Evolutionary conservation across 2,797 vertebrate genomes (phyloP).

Genomic region (Sitta carolinensis): DNA sequence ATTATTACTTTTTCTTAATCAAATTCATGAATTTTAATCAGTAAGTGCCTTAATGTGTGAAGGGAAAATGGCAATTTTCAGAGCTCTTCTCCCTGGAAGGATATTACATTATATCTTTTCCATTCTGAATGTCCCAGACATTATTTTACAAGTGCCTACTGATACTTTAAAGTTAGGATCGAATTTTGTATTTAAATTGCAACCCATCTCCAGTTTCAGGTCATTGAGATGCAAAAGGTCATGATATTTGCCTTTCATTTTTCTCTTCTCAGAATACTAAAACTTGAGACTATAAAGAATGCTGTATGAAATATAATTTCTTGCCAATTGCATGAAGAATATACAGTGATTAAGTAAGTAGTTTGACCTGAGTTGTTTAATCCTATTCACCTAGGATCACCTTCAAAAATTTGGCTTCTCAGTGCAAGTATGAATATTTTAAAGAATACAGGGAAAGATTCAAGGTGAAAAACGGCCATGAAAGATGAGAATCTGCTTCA

Average conservation of each 20-base stretch:
- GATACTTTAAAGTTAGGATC: constrained; percentile 33
- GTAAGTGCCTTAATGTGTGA: not conserved
- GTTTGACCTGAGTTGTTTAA: constrained; percentile 63
- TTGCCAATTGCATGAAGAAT: constrained; percentile 57
- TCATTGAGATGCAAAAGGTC: constrained; percentile 60
- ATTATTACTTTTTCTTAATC: not conserved
- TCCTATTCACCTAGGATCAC: constrained; percentile 61
- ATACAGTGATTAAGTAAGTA: constrained; percentile 65
- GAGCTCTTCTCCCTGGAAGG: constrained; percentile 10
- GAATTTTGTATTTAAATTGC: constrained; percentile 57
- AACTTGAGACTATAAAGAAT: constrained; percentile 40
- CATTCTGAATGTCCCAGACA: constrained; percentile 40
- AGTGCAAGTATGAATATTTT: constrained; percentile 44
- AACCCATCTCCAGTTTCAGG: constrained; percentile 53
- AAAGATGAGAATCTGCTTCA: constrained; percentile 34
- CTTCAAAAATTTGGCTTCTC: constrained; percentile 53
- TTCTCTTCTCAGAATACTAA: constrained; percentile 56
- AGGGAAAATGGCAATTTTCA: constrained; percentile 31
- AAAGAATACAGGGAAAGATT: constrained; percentile 6
- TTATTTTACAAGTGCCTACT: constrained; percentile 51
- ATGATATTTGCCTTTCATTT: constrained; percentile 62
- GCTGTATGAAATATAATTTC: constrained; percentile 52
- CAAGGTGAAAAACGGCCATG: constrained; percentile 12
- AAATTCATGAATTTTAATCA: constrained; percentile 47
- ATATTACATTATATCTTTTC: constrained; percentile 26